These are phyloP conservation scores for Aricia artaxerxes DNA, from an alignment of 2,888 invertebrate species.

Conservation along the genomic window DNA sequence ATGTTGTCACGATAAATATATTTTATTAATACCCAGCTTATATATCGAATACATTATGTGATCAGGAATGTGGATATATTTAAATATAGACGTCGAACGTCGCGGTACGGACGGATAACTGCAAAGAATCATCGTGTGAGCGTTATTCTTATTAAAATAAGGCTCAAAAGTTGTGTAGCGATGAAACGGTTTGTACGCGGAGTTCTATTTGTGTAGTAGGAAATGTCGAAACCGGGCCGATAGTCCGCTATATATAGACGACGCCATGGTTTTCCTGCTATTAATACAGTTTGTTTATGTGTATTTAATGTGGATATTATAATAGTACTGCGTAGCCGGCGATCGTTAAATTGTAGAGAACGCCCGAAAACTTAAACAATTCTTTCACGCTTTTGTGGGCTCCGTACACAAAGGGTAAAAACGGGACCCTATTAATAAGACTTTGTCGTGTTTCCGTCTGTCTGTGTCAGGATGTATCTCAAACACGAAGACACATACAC, in stretches of 20 bases:
- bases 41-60: constrained; percentile 2
- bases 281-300: constrained; percentile 21
- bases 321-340: not conserved
- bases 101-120: not conserved
- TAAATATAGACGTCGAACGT: not conserved
- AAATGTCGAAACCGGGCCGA: constrained; percentile 30
- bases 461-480: too few species aligned
- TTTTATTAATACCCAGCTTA: constrained; percentile 10
- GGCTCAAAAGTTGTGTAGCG: not conserved
- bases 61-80: constrained; percentile 2
- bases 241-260: constrained; percentile 11
- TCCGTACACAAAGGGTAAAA: too few species aligned
- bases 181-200: not conserved
- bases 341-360: not conserved
- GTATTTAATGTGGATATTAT: not conserved
- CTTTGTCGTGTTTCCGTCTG: too few species aligned
- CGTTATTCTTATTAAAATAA: not conserved
- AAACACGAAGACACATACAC: too few species aligned
- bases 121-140: not conserved
- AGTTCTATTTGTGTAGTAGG: constrained; percentile 27
- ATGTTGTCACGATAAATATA: not conserved
- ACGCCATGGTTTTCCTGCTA: constrained; percentile 21
- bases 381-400: too few species aligned
- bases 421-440: too few species aligned
- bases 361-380: not conserved